Conservation (phyloP, 2,113 vertebrate genomes). For the Indri indri region DNA sequence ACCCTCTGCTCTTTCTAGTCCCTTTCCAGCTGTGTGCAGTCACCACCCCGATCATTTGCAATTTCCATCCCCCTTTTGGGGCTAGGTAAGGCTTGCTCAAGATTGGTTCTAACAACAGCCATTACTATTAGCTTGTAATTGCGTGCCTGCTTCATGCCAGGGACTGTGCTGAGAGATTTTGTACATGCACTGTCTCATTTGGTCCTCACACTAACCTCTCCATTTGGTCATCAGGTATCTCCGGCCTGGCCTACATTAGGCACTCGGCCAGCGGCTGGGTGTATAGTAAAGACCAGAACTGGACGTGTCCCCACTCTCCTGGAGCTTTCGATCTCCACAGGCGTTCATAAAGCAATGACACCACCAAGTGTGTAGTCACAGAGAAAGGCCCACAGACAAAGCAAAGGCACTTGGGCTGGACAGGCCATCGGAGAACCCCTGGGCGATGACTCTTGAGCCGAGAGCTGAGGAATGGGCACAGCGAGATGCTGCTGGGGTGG, state of each 20-base stretch:
- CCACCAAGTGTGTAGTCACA: background rate
- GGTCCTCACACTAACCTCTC: background rate
- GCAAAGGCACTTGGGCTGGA: background rate
- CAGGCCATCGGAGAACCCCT: background rate
- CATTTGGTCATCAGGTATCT: background rate
- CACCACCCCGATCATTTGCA: background rate
- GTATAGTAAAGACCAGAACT: background rate
- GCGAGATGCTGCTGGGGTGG: too few species aligned
- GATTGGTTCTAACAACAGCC: background rate
- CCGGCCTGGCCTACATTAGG: background rate
- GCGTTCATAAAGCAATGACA: background rate
- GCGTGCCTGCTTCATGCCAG: fast-evolving
- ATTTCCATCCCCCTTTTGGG: background rate
- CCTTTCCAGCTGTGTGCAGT: background rate
- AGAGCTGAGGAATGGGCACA: background rate
- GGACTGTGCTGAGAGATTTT: background rate
- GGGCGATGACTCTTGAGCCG: background rate
- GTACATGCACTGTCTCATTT: background rate
- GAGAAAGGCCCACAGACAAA: background rate
- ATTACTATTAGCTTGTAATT: background rate
- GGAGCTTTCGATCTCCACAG: background rate
- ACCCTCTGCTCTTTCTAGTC: background rate
- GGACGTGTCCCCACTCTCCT: background rate
- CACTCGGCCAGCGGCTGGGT: background rate
- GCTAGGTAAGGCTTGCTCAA: constrained; percentile 47